Percentiles rank a stretch among this genome's conserved stretches.
Evolutionary conservation across 1,140 invertebrate genomes (phyloP).

Genomic region (Stegodyphus mimosarum): DNA sequence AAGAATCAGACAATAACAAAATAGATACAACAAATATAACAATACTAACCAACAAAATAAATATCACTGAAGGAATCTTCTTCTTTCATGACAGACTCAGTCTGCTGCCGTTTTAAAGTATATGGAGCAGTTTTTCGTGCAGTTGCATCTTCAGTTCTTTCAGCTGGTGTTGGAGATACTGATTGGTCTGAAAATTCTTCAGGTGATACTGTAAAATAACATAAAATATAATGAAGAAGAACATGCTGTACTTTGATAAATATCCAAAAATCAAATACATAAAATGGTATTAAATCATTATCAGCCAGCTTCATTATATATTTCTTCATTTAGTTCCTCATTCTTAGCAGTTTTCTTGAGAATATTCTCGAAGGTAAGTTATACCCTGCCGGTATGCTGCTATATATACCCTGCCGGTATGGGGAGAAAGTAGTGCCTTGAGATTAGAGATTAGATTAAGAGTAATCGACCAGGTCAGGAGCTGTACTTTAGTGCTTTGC

Average conservation of each 20-base stretch:
- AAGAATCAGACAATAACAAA: too few relatives aligned
- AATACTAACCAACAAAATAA: constrained; percentile 61
- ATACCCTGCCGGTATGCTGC: too few relatives aligned
- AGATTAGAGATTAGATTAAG: too few relatives aligned
- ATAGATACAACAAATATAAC: too few relatives aligned
- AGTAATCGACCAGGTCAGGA: too few relatives aligned
- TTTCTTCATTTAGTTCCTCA: too few relatives aligned
- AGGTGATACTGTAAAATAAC: not conserved
- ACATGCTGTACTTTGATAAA: too few relatives aligned
- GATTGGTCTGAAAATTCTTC: not conserved
- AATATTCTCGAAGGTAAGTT: too few relatives aligned
- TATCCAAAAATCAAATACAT: not conserved
- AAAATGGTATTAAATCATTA: not conserved
- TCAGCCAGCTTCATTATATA: not conserved
- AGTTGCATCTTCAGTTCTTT: not conserved
- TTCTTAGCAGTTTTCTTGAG: too few relatives aligned
- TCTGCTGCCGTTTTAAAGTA: constrained; percentile 25
- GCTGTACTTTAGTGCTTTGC: too few relatives aligned
- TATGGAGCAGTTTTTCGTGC: constrained; percentile 8
- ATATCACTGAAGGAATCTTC: constrained; percentile 59
- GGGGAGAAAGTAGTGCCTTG: too few relatives aligned
- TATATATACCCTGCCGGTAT: too few relatives aligned
- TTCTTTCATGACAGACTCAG: constrained; percentile 23
- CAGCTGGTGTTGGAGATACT: not conserved
- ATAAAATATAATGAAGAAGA: not conserved